A percentile compares a stretch with the other conserved stretches of the same genome.
Evolutionary conservation across 2,888 invertebrate species (phyloP).

Genomic region (Galerucella pusilla): DNA sequence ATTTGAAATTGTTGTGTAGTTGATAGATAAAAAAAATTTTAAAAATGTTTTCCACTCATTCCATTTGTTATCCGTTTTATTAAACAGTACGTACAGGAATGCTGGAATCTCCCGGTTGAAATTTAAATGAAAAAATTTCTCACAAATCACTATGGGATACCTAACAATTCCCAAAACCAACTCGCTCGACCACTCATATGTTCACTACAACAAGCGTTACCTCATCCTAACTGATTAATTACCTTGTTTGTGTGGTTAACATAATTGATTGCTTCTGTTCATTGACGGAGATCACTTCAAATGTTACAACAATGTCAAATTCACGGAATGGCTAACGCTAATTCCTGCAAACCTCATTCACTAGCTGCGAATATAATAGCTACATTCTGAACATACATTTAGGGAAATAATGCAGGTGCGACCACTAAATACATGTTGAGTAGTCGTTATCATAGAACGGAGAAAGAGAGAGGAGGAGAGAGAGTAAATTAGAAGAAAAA

Average conservation of each 20-base stretch:
- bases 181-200: conserved; percentile 1
- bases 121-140: not conserved
- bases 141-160: not conserved
- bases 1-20: too few relatives aligned
- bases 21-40: too few relatives aligned
- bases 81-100: too few relatives aligned
- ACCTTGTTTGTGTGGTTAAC: conserved; percentile 27
- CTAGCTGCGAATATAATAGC: conserved; percentile 15
- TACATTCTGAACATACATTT: conserved; percentile 16
- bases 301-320: conserved; percentile 27
- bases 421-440: conserved; percentile 12
- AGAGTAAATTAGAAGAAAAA: not conserved
- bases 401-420: conserved; percentile 15
- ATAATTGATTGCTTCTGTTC: conserved; percentile 24
- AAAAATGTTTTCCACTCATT: too few relatives aligned
- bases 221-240: conserved; percentile 12
- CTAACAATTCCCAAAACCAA: not conserved
- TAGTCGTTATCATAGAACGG: not conserved
- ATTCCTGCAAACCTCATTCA: conserved; percentile 25
- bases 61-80: too few relatives aligned
- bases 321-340: conserved; percentile 23
- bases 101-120: too few relatives aligned
- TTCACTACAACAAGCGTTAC: not conserved
- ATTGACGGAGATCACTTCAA: conserved; percentile 25
- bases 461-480: not conserved